Evolutionary conservation across 1,140 invertebrate species (phyloP), one percentile per base, ranked within the genome.

Genomic region (Daktulosphaira vitifoliae): DNA sequence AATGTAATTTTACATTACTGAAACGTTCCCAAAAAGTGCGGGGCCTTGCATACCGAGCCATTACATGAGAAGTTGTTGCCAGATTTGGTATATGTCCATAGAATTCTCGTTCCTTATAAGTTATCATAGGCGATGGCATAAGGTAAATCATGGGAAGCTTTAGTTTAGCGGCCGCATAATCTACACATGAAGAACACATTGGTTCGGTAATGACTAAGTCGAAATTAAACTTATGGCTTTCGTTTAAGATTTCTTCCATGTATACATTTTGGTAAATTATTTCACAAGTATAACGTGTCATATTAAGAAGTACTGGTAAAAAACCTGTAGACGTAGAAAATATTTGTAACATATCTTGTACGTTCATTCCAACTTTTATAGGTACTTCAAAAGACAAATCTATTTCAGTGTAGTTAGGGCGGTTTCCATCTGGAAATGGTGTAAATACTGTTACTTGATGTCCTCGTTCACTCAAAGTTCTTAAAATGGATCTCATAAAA

Each of bases 401-500:
- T 9, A 52, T 16, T 11, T 52, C 50, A 1, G 50, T 52, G n/a
- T 52, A 52, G 23, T 18, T 9, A 2, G 7, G 15, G 1, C 50
- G 50, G 8, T 33, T 8, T 0, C 50, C 29, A 9, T 52, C 50
- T 6, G 15, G 3, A n/a, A 54, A 48, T 2, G 51, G 59, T n/a
- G 70, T 73, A 8, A 72, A 38, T 0, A 74, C 70, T 0, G 69
- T 71, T 1, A 75, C 52, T 4, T 71, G 52, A 67, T 76, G 75
- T 11, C 71, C 73, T 46, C 71, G 42, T 2, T 51, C 42, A 0
- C 71, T 74, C 38, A 76, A 64, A 9, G 68, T 72, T 5, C 68
- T 54, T 6, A 75, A 65, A 5, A 77, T 66, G 1, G 2, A 16
- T 18, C 42, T 72, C 73, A 18, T 77, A 79, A 0, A 78, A 20